These are phyloP conservation scores for Epizoanthus rinbou DNA, from an alignment of 92 coral and sea anemone genomes.

Conservation along the genomic window DNA sequence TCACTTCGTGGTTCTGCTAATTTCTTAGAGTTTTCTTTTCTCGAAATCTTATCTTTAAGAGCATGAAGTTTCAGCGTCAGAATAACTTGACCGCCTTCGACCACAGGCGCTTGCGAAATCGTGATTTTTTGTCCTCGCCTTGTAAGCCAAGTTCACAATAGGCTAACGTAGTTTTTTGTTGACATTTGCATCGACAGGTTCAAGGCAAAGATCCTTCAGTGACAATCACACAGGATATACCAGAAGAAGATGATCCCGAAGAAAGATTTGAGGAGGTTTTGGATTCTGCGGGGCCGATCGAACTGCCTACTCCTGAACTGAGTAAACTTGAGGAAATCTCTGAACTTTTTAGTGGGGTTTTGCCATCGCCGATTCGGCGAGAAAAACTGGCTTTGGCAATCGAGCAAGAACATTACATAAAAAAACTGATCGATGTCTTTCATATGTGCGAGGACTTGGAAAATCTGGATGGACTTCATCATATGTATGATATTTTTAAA, in stretches of 20 bases:
- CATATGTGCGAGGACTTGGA: constrained; percentile 99
- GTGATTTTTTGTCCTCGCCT: constrained; percentile 12
- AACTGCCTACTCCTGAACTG: constrained; percentile 94
- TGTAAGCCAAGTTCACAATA: constrained; percentile 28
- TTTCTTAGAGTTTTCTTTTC: constrained; percentile 10
- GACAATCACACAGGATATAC: constrained; percentile 93
- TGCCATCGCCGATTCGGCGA: constrained; percentile 89
- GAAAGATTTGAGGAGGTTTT: constrained; percentile 97
- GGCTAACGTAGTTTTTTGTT: constrained; percentile 47
- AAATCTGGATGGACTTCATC: constrained; percentile 92
- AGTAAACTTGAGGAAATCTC: constrained; percentile 95
- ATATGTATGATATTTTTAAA: constrained; percentile 93
- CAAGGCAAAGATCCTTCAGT: constrained; percentile 99
- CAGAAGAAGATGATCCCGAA: constrained; percentile 95
- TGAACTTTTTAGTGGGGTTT: constrained; percentile 89
- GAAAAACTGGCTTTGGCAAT: constrained; percentile 94
- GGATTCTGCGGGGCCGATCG: constrained; percentile 96
- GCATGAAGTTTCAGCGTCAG: constrained; percentile 8
- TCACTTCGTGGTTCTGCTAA: background rate
- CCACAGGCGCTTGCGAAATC: constrained; percentile 54
- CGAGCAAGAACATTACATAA: constrained; percentile 95
- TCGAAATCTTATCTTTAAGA: background rate
- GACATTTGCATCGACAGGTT: constrained; percentile 67
- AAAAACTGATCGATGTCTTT: constrained; percentile 87
- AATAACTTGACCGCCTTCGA: constrained; percentile 31